These are phyloP conservation scores for Napeogenes sylphis DNA, from an alignment of 2,888 invertebrate genomes.

Conservation along the genomic window DNA sequence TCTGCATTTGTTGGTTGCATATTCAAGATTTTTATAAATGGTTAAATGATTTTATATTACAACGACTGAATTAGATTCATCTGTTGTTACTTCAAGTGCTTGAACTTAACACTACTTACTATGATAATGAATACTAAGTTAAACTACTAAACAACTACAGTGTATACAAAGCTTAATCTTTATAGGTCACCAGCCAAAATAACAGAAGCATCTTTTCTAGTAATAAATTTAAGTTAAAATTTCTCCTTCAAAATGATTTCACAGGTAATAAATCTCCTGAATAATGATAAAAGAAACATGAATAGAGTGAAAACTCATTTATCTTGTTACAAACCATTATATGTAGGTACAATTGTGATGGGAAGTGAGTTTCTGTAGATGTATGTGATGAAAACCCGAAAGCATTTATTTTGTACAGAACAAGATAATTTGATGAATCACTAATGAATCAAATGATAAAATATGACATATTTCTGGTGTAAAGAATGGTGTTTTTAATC, in stretches of 20 bases:
- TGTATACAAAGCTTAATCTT: neutral
- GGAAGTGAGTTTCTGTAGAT: neutral
- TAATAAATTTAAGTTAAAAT: neutral
- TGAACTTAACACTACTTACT: no score
- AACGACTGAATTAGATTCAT: no score
- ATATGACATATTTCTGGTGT: no score
- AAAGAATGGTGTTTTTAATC: no score
- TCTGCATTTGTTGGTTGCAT: no score
- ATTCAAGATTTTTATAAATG: no score
- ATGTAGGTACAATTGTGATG: neutral
- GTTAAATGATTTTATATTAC: no score
- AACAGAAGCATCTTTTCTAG: neutral
- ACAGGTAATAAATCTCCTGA: constrained; percentile 3
- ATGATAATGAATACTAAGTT: no score
- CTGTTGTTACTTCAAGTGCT: no score
- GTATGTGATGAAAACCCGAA: neutral
- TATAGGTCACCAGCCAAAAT: neutral
- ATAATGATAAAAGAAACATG: neutral
- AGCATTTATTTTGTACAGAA: neutral
- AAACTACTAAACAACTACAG: no score
- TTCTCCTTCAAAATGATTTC: neutral
- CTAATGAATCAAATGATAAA: no score
- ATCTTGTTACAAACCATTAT: neutral
- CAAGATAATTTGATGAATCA: no score
- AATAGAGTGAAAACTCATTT: constrained; percentile 5